These are phyloP conservation scores for Trachelus stipa DNA, from an alignment of 2,888 invertebrate genomes.

Conservation along the genomic window DNA sequence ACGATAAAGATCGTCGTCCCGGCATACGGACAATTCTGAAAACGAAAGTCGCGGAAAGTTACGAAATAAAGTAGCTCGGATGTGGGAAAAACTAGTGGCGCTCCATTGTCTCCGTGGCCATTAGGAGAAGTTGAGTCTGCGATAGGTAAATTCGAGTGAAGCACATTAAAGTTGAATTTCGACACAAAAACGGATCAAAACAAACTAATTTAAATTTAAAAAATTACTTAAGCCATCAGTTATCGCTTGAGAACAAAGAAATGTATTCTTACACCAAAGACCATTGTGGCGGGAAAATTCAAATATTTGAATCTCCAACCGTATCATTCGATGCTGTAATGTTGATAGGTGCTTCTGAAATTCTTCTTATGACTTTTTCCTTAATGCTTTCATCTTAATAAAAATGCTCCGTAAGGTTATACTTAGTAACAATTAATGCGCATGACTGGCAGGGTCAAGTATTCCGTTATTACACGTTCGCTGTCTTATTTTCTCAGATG, in stretches of 20 bases:
- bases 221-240: not conserved
- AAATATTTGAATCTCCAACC: not conserved
- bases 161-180: not conserved
- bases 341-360: not conserved
- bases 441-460: constrained; percentile 39
- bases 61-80: constrained; percentile 12
- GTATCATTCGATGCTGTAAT: not conserved
- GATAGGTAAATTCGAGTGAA: not conserved
- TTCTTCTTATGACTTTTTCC: not conserved
- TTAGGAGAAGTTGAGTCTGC: not conserved
- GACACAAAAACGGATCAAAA: not conserved
- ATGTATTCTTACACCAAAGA: not conserved
- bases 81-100: constrained; percentile 19
- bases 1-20: not conserved
- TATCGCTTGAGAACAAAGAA: not conserved
- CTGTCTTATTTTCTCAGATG: constrained; percentile 37
- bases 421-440: not conserved
- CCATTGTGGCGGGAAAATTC: not conserved
- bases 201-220: not conserved
- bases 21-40: constrained; percentile 15
- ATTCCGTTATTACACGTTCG: constrained; percentile 39
- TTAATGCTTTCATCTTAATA: not conserved
- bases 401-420: not conserved
- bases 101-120: not conserved
- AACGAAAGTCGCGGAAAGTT: constrained; percentile 22